Evolutionary conservation across 2,888 invertebrate genomes (phyloP).

Genomic region (Melieria crassipennis): DNA sequence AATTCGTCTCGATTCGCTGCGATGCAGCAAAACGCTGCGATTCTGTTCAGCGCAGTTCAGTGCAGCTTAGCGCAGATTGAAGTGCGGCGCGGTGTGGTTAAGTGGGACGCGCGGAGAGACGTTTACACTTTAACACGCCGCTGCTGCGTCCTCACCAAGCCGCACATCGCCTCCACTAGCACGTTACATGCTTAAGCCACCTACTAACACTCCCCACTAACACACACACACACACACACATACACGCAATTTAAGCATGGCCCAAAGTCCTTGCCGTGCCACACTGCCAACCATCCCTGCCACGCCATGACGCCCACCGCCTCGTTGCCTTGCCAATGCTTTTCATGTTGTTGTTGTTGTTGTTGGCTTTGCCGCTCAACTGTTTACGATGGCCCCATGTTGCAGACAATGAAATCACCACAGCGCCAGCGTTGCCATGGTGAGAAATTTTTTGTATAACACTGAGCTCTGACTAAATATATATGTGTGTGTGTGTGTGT

Average conservation of each 20-base stretch:
- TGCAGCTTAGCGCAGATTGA: constrained; percentile 10
- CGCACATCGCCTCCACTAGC: no score
- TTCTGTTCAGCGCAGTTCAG: constrained; percentile 17
- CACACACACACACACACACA: background rate
- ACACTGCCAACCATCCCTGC: constrained; percentile 26
- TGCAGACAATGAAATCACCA: constrained; percentile 31
- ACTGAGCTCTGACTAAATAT: no score
- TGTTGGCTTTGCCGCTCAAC: constrained; percentile 22
- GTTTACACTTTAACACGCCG: no score
- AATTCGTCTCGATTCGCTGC: no score
- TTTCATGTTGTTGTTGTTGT: background rate
- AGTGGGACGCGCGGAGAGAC: background rate
- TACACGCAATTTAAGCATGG: background rate
- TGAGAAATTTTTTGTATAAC: constrained; percentile 12
- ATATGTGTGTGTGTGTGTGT: constrained; percentile 9
- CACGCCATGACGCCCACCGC: background rate
- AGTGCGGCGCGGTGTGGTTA: constrained; percentile 2
- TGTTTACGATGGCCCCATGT: constrained; percentile 14
- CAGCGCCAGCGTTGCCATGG: constrained; percentile 20
- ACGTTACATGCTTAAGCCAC: no score
- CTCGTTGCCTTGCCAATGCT: constrained; percentile 30
- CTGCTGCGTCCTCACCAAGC: no score
- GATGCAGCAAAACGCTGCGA: background rate
- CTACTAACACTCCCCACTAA: no score
- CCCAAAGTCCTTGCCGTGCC: background rate